Percentiles rank a stretch among this genome's conserved stretches.
Conservation (phyloP, 2,113 vertebrate species). For the Sapajus apella region DNA sequence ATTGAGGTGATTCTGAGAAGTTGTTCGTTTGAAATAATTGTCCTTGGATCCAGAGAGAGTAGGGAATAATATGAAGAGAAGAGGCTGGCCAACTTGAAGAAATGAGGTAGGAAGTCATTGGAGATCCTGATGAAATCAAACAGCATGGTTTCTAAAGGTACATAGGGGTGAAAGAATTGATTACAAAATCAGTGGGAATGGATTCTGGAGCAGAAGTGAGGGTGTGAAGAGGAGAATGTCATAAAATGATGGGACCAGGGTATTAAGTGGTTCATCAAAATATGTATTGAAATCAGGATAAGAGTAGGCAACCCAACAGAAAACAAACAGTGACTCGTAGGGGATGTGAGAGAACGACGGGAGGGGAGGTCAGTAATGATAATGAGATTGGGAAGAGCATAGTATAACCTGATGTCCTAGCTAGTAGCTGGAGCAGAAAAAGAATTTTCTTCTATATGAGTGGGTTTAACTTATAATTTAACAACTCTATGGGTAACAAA, state of each 20-base stretch:
- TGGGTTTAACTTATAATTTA: conserved; percentile 33
- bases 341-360: background rate
- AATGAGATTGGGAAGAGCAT: background rate
- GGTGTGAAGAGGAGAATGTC: background rate
- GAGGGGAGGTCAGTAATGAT: background rate
- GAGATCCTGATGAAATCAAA: conserved; percentile 11
- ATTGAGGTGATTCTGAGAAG: background rate
- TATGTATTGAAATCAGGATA: background rate
- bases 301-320: background rate
- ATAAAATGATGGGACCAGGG: background rate
- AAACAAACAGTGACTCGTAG: background rate
- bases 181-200: conserved; percentile 26
- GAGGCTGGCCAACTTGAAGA: background rate
- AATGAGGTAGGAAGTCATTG: background rate
- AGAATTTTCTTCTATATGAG: background rate
- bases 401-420: background rate
- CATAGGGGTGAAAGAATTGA: conserved; percentile 13
- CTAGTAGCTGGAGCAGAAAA: background rate
- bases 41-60: background rate
- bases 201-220: conserved; percentile 27
- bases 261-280: conserved; percentile 38
- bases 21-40: conserved; percentile 4
- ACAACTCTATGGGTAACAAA: background rate
- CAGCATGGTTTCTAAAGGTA: conserved; percentile 11
- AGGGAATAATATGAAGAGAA: background rate